Base-by-base conservation (phyloP, 1,140 invertebrate species). In the Wasmannia auropunctata region DNA sequence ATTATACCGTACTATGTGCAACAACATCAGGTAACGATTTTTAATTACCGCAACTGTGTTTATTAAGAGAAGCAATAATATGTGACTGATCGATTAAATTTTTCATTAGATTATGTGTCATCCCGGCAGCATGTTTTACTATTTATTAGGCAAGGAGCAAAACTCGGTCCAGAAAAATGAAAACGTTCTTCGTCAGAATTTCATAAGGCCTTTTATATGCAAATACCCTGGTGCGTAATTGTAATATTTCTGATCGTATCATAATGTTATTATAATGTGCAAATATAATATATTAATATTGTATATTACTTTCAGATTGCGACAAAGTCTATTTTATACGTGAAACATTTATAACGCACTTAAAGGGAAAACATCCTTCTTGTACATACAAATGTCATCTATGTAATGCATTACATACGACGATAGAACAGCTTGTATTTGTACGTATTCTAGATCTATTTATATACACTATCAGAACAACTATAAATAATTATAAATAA, bases 1-100 rank as follows among this genome's bases (percentile, higher is more conserved):
- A 87, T 94, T 37, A 91, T 93, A 4, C 91, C 93, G n/a, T 94
- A 94, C 6, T 96, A 96, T 86, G 95, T 96, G 0, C 93, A 94
- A 54, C 91, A 96, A 14, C 96, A 96, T 94, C 94, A 96, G 90
- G 95, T 96, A 91, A 25, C 8, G 6, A 54, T n/a, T 14, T 7
- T 43, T 8, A 14, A 5, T 2, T 70, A 56, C 43, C 37, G 0
- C 46, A 75, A 28, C 37, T 60, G 8, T 31, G 2, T 14, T n/a
- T n/a, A 22, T 11, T 60, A n/a, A 19, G 4, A 22, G 10, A 49
- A 34, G 22, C n/a, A 54, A 62, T 60, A 80, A n/a, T 22, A 49
- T 49, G 2, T 56, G 2, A 10, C 4, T 76, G 1, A 60, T 31
- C 0, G 8, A 60, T 54, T 51, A 4, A 43, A 28, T 70, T 75